Evolutionary conservation across 2,888 invertebrate genomes (phyloP), one percentile per base, ranked within the genome.

Genomic region (Papilio protenor): DNA sequence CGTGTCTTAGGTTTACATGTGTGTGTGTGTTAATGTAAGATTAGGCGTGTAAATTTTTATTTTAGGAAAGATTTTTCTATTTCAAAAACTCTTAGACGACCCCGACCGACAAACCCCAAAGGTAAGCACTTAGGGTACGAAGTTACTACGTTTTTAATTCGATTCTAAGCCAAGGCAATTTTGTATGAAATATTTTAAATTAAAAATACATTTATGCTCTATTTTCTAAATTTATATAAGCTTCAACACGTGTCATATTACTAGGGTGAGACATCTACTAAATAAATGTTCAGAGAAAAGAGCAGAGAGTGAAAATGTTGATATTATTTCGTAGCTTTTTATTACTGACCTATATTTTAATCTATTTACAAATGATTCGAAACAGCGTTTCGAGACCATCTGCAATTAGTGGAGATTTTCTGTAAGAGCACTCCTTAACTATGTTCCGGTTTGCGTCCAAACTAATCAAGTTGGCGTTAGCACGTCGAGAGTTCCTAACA

Each of bases 401-500:
- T 88, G 89, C 90, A 92, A 92, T 92, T 91, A 93, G 90, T 87
- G 85, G 86, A 86, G 87, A 92, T 90, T 90, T 92, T 91, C 88
- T 90, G 89, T 90, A 90, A 75, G 78, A 75, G 91, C 90, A 88
- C 87, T 87, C 84, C 82, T 85, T 83, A 90, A 92, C 87, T 92
- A 95, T 92, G 94, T 94, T 95, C 94, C 93, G 92, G 93, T 91
- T 93, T 90, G 85, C 94, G 88, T 89, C 93, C 94, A 92, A 94
- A 95, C 94, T 95, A 95, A 94, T 94, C 90, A 89, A 91, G 88
- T 88, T 85, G 88, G 87, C 84, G 86, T 88, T 85, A 88, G 92
- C 93, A 93, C 94, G 94, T 93, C 90, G 88, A 86, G 87, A 93
- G 91, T 94, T 94, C 87, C 90, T 91, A 94, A 94, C 92, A 92